Base-by-base conservation (phyloP, 2,797 vertebrate genomes). In the Oreochromis mossambicus region DNA sequence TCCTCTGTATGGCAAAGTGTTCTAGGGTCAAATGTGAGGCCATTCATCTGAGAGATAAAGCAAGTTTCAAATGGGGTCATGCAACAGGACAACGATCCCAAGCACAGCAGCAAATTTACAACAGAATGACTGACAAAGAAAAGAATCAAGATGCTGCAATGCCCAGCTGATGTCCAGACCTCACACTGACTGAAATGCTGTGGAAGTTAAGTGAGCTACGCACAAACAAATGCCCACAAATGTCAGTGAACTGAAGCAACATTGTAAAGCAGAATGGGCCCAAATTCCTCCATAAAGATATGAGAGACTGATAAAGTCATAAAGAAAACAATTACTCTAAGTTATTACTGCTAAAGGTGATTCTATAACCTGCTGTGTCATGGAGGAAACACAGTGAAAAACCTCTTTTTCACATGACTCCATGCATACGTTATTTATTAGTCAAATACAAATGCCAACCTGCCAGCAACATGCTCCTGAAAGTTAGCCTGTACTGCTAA, bases 401-500 rank as follows among this genome's bases (percentile, higher is more conserved):
- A 41, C 7, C 0, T 68, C 1, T 2, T 70, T 46, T 70, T 70
- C 66, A 46, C 66, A 46, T 46, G 66, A 46, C 24, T 73, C 21
- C 38, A 46, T 46, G 14, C 14, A 29, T 0, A 4, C 1, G 6
- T 15, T 5, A 11, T 73, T 73, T 73, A 73, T 46, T 17, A 48
- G 24, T 73, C 24, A 7, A 46, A 70, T 46, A 46, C 14, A 68
- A 43, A 68, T 0, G 36, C n/a, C 63, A 26, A 24, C 68, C 68
- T 48, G 41, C 41, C 24, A 48, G 10, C 15, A 43, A 4, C 24
- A 63, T 29, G 68, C 24, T 19, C 0, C 43, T 48, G 24, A 3
- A 12, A 73, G 24, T 73, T 29, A 73, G 43, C 68, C 24, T 32
- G 41, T 7, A 70, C 14, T 15, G 38, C 1, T 70, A 73, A 73